Percentiles rank a stretch among this genome's conserved stretches.
Evolutionary conservation across 2,888 invertebrate genomes (phyloP).

Genomic region (Priocnemis perturbator): DNA sequence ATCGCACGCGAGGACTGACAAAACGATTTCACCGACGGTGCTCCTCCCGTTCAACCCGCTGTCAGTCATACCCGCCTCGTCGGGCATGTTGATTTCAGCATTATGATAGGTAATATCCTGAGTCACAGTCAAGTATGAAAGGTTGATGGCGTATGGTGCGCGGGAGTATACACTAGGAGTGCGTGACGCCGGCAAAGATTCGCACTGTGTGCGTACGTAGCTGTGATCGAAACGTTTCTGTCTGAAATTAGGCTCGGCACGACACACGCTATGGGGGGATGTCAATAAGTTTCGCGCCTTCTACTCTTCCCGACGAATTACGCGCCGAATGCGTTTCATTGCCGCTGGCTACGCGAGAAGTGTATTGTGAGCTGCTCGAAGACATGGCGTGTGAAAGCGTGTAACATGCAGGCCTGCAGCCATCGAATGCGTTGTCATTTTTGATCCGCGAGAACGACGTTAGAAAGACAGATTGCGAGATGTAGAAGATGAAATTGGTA

Average conservation of each 20-base stretch:
- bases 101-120: conserved; percentile 64
- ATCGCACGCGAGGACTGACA: conserved; percentile 32
- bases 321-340: no score
- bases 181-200: conserved; percentile 32
- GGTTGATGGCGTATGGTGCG: conserved; percentile 30
- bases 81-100: conserved; percentile 43
- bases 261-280: conserved; percentile 28
- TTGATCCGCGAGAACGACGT: no score
- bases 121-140: conserved; percentile 59
- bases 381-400: no score
- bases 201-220: conserved; percentile 19
- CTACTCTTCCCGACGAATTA: not conserved
- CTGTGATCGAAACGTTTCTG: conserved; percentile 33
- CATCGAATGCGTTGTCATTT: no score
- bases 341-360: no score
- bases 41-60: conserved; percentile 38
- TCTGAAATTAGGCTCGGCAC: conserved; percentile 49
- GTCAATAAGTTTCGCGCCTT: conserved; percentile 34
- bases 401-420: no score
- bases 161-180: conserved; percentile 24
- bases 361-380: no score
- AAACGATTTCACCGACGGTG: conserved; percentile 40
- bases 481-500: no score
- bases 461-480: no score
- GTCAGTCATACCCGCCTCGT: conserved; percentile 34